Conservation (phyloP, 2,888 invertebrate genomes). For the Pocota personata region DNA sequence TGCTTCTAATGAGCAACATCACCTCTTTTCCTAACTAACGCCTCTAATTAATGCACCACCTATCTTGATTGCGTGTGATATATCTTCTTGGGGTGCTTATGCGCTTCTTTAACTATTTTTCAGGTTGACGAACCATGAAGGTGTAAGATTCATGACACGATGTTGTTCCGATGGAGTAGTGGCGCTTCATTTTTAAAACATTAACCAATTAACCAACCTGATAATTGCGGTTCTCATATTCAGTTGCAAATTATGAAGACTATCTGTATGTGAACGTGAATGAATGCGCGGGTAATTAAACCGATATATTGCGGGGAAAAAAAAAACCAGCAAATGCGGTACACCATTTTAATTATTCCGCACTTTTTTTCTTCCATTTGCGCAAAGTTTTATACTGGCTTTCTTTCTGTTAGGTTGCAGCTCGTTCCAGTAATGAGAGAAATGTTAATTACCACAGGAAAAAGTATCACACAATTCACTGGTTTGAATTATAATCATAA, state of each 20-base stretch:
- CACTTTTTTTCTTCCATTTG: not conserved
- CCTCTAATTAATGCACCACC: not conserved
- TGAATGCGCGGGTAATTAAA: slow-evolving; percentile 25
- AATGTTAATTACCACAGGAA: slow-evolving; percentile 1
- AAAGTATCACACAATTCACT: not conserved
- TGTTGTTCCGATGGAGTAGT: not conserved
- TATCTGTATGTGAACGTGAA: not conserved
- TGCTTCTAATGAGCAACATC: not conserved
- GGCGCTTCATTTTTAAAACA: not conserved
- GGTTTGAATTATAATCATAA: not conserved
- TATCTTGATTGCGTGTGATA: slow-evolving; percentile 34
- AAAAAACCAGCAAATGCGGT: not conserved
- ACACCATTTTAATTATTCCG: slow-evolving; percentile 4
- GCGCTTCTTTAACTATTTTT: slow-evolving; percentile 13
- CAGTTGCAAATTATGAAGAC: slow-evolving; percentile 8
- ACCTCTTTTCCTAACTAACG: not conserved
- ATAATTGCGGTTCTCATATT: slow-evolving; percentile 19
- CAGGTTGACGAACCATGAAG: slow-evolving; percentile 61
- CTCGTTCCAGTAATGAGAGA: not conserved
- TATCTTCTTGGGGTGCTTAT: not conserved
- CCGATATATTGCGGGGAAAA: slow-evolving; percentile 11
- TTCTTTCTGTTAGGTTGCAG: not conserved
- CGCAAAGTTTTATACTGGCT: not conserved
- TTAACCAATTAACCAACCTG: slow-evolving; percentile 26
- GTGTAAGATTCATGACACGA: slow-evolving; percentile 5